Evolutionary conservation across 2,113 vertebrate genomes (phyloP).

Genomic region (Junco hyemalis): DNA sequence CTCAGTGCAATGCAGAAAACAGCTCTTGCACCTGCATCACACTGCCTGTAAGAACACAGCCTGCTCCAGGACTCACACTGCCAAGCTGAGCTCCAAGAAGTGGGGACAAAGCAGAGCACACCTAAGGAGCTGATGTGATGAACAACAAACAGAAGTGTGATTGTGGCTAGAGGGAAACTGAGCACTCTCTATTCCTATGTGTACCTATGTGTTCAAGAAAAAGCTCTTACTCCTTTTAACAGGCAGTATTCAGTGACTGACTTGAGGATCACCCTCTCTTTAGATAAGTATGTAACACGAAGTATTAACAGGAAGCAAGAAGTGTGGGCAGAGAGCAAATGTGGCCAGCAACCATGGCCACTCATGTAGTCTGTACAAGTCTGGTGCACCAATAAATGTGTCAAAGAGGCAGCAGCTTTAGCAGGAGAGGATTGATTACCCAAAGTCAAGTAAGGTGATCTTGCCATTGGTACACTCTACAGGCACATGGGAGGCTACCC

Average conservation of each 20-base stretch:
- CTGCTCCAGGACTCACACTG: not conserved
- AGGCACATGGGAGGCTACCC: not conserved
- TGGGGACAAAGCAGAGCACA: not conserved
- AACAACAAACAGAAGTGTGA: not conserved
- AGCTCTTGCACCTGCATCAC: not conserved
- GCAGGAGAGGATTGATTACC: not conserved
- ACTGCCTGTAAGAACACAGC: not conserved
- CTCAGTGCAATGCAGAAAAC: not conserved
- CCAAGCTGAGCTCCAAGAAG: not conserved
- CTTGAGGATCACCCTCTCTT: not conserved
- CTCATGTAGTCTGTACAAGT: not conserved
- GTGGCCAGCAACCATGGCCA: not conserved
- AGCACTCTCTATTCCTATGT: not conserved
- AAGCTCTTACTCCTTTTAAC: not conserved
- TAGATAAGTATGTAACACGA: not conserved
- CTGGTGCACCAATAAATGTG: not conserved
- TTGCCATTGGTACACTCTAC: not conserved
- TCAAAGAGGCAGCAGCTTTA: not conserved
- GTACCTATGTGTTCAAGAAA: not conserved
- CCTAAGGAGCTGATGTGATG: not conserved
- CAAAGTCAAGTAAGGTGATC: not conserved
- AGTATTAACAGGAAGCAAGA: not conserved
- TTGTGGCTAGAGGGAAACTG: not conserved
- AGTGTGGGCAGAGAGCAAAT: not conserved
- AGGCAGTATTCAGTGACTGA: not conserved